Percentiles rank a stretch among this genome's conserved stretches.
These are phyloP conservation scores for Mobula birostris DNA, from an alignment of 2,113 vertebrate genomes.

Conservation along the genomic window DNA sequence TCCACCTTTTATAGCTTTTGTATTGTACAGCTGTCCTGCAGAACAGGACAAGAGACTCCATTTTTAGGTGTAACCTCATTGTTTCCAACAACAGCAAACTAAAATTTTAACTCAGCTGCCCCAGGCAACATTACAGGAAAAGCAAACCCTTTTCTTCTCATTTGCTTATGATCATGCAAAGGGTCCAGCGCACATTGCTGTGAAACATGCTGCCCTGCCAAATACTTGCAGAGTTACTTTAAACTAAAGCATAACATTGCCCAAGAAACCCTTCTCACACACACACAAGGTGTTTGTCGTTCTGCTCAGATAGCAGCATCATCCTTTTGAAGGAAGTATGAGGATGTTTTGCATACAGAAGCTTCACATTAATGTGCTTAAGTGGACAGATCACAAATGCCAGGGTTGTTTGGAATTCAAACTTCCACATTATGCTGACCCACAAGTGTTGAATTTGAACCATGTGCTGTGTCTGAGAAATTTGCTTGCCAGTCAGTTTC, in stretches of 20 bases:
- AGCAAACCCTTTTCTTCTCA: neutral
- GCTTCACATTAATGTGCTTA: neutral
- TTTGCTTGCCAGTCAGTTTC: neutral
- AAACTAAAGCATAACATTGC: neutral
- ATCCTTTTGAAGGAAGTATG: neutral
- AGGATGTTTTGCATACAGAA: neutral
- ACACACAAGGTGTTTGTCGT: neutral
- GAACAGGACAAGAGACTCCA: neutral
- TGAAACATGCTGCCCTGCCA: neutral
- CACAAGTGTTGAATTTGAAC: neutral
- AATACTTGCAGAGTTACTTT: neutral
- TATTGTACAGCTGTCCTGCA: neutral
- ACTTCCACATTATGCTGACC: neutral
- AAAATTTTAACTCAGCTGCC: neutral
- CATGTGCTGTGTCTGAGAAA: neutral
- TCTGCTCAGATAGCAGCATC: neutral
- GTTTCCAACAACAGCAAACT: neutral
- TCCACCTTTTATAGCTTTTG: neutral
- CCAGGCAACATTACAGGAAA: neutral
- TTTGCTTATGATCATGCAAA: constrained; percentile 2
- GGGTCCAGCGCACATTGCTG: neutral
- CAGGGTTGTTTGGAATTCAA: neutral
- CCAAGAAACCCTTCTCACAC: neutral
- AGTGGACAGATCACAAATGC: neutral
- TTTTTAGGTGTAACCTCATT: neutral